Evolutionary conservation across 2,888 invertebrate genomes (phyloP).

Genomic region (Drosophila paranaensis): DNA sequence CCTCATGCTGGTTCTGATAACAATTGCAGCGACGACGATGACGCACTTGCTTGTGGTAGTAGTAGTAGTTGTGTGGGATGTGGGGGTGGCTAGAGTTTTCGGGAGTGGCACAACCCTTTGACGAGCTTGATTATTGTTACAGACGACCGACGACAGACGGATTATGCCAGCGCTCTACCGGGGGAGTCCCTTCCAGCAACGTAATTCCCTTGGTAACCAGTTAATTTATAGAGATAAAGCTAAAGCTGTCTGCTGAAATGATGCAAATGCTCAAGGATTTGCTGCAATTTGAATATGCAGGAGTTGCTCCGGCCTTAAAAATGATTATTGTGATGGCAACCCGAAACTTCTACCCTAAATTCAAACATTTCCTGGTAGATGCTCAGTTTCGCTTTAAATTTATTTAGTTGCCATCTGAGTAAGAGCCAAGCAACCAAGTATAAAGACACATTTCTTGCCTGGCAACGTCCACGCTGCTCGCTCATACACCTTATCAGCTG

Average conservation of each 20-base stretch:
- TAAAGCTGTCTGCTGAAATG: slow-evolving; percentile 46
- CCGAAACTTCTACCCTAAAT: neutral
- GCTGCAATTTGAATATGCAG: slow-evolving; percentile 28
- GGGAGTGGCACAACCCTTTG: slow-evolving; percentile 27
- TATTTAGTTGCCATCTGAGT: slow-evolving; percentile 47
- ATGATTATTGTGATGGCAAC: slow-evolving; percentile 60
- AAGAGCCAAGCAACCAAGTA: slow-evolving; percentile 54
- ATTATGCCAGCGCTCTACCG: slow-evolving; percentile 4
- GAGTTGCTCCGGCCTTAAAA: slow-evolving; percentile 43
- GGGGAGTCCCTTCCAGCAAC: slow-evolving; percentile 14
- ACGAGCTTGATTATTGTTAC: slow-evolving; percentile 20
- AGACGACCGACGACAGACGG: slow-evolving; percentile 36
- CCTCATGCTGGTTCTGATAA: slow-evolving; percentile 9
- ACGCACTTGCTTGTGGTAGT: slow-evolving; percentile 13
- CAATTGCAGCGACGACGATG: neutral
- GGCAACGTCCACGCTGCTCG: slow-evolving; percentile 29
- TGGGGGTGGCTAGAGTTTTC: neutral
- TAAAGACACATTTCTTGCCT: slow-evolving; percentile 29
- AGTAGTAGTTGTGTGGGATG: slow-evolving; percentile 12
- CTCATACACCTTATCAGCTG: slow-evolving; percentile 46
- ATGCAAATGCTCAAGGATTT: slow-evolving; percentile 26
- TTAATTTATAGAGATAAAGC: slow-evolving; percentile 61
- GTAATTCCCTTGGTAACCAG: slow-evolving; percentile 76
- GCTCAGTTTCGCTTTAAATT: slow-evolving; percentile 13
- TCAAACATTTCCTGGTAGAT: neutral